Conservation (phyloP, 2,888 invertebrate genomes). For the Metacarcinus magister region DNA sequence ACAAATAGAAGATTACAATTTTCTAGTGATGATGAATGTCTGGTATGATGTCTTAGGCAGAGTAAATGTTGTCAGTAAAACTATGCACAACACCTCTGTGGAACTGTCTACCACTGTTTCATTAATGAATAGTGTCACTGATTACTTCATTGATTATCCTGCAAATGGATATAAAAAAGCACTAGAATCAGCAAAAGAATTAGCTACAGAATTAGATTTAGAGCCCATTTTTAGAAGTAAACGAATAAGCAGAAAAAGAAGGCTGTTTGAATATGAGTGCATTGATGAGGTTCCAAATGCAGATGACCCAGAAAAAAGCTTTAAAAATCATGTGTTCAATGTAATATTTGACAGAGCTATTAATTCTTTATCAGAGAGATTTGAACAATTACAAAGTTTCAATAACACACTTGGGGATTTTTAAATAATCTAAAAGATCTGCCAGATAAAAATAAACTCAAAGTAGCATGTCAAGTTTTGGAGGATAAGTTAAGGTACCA, state of each 20-base stretch:
- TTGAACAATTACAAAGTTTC: slow-evolving; percentile 71
- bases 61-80: too few species aligned
- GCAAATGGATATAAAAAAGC: slow-evolving; percentile 62
- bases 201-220: slow-evolving; percentile 60
- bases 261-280: too few species aligned
- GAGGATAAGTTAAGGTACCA: slow-evolving; percentile 68
- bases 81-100: slow-evolving; percentile 17
- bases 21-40: too few species aligned
- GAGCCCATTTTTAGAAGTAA: slow-evolving; percentile 44
- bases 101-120: slow-evolving; percentile 66
- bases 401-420: slow-evolving; percentile 59
- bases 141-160: slow-evolving; percentile 54
- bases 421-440: slow-evolving; percentile 69
- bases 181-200: slow-evolving; percentile 63
- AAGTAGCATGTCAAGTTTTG: slow-evolving; percentile 69
- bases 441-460: slow-evolving; percentile 26
- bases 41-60: too few species aligned
- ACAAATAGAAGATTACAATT: too few species aligned
- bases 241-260: neutral
- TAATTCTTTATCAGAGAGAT: slow-evolving; percentile 72
- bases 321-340: slow-evolving; percentile 64
- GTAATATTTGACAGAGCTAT: slow-evolving; percentile 65
- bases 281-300: neutral
- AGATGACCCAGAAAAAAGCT: slow-evolving; percentile 60
- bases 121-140: slow-evolving; percentile 71